Base-by-base conservation (phyloP, 2,888 invertebrate genomes). In the Quadriops clusia region DNA sequence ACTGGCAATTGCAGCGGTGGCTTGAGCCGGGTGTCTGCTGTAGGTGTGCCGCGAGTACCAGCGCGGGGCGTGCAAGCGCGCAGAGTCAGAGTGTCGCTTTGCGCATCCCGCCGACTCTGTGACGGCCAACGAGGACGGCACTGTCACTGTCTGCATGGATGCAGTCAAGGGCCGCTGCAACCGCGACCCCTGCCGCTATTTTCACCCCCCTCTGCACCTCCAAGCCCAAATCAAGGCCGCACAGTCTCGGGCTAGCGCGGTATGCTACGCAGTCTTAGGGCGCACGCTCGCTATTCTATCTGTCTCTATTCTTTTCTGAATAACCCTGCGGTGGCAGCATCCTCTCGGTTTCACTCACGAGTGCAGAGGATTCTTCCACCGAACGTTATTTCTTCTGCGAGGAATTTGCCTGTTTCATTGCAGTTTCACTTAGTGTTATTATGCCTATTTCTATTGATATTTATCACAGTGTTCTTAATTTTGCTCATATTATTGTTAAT, bases 71-170 rank as follows among this genome's bases (percentile, higher is more conserved):
- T 94, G 93, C 80, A 87, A 90, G 77, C 86, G 93, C 70, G 81
- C 85, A 66, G 90, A 90, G 75, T 77, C 82, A 66, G 93, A 93
- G 77, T 94, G 93, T 80, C 90, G 91, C 75, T 93, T 86, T 81
- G 93, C 93, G 74, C 93, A 93, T 78, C 93, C 93, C 73, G 82
- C 89, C 73, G 83, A 90, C 72, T 82, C 86, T 72, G 89, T 91
- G 70, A 81, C 82, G 70, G 81, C 89, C 73, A 90, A 89, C 75
- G 84, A 85, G 72, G 93, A 93, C 80, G 91, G 91, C 81, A 84
- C 87, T 72, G 91, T 93, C 78, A 91, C 91, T 75, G 91, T 93
- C 78, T 94, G 94, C 89, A 93, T 93, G 91, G 93, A 94, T 81
- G 91, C 87, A 78, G 85, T 93, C 77, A 87, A 87, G 80, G 87